Evolutionary conservation across 1,140 invertebrate species (phyloP).

Genomic region (Bombus sylvicola): DNA sequence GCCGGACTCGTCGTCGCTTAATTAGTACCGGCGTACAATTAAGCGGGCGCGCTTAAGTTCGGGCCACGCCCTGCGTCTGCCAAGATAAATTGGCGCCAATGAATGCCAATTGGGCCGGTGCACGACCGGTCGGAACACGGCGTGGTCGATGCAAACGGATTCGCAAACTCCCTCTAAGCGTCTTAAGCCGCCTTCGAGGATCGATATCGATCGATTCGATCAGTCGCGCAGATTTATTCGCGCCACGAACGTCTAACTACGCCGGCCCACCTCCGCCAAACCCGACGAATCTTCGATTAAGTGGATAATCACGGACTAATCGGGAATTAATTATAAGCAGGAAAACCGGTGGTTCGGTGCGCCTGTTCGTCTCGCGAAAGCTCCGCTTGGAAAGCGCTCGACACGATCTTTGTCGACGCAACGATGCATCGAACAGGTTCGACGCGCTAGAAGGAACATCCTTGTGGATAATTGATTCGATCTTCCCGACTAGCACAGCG

Average conservation of each 20-base stretch:
- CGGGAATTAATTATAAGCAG: constrained; percentile 42
- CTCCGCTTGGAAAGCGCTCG: not conserved
- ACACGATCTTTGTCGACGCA: not conserved
- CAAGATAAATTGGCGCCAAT: constrained; percentile 71
- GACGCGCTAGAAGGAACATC: not conserved
- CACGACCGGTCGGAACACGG: constrained; percentile 37
- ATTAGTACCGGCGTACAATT: constrained; percentile 71
- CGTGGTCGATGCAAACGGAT: constrained; percentile 29
- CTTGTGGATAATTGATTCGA: not conserved
- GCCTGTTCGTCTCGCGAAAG: not conserved
- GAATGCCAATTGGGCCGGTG: constrained; percentile 70
- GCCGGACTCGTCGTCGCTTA: constrained; percentile 65
- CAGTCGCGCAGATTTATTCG: constrained; percentile 57
- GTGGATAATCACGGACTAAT: constrained; percentile 52
- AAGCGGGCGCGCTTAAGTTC: constrained; percentile 65
- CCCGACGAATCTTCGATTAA: constrained; percentile 17
- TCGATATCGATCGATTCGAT: constrained; percentile 58
- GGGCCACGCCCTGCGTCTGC: constrained; percentile 58
- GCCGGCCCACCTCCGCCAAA: not conserved
- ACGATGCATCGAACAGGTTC: not conserved
- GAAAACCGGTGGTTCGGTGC: not conserved
- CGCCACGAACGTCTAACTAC: constrained; percentile 26
- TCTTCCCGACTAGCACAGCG: not conserved
- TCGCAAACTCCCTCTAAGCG: constrained; percentile 46
- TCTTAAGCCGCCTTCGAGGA: constrained; percentile 55